These are phyloP conservation scores for Eumacrocentrus americanus DNA, from an alignment of 2,888 invertebrate species.

Conservation along the genomic window DNA sequence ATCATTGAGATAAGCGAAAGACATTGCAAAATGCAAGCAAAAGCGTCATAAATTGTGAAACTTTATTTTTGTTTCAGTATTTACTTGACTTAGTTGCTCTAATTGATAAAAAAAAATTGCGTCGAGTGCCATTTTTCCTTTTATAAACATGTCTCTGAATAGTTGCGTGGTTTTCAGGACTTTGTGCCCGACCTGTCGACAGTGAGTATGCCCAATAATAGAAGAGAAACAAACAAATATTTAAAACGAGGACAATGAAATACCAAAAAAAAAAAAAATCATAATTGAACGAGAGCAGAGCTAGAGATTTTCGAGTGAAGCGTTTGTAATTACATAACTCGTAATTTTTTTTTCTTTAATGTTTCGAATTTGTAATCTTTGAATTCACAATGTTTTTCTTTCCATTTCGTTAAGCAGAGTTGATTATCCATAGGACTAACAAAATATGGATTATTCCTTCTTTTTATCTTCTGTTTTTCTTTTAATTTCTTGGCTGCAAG, in stretches of 20 bases:
- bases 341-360: constrained; percentile 30
- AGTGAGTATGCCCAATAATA: constrained; percentile 59
- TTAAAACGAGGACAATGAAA: too few species aligned
- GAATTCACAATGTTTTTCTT: constrained; percentile 32
- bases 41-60: background rate
- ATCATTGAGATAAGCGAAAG: background rate
- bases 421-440: constrained; percentile 57
- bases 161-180: constrained; percentile 63
- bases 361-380: constrained; percentile 24
- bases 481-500: constrained; percentile 32
- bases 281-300: constrained; percentile 39
- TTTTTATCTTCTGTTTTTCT: background rate
- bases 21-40: background rate
- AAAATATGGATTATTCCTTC: constrained; percentile 33
- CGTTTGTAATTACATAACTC: constrained; percentile 55
- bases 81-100: background rate
- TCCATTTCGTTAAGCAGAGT: constrained; percentile 44
- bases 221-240: constrained; percentile 26
- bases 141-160: constrained; percentile 49
- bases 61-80: background rate
- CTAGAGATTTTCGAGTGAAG: constrained; percentile 59
- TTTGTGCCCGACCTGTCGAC: constrained; percentile 63
- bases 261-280: constrained; percentile 36
- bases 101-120: background rate
- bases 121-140: constrained; percentile 5